Base-by-base conservation (phyloP, 2,888 invertebrate species). In the Troides aeacus region DNA sequence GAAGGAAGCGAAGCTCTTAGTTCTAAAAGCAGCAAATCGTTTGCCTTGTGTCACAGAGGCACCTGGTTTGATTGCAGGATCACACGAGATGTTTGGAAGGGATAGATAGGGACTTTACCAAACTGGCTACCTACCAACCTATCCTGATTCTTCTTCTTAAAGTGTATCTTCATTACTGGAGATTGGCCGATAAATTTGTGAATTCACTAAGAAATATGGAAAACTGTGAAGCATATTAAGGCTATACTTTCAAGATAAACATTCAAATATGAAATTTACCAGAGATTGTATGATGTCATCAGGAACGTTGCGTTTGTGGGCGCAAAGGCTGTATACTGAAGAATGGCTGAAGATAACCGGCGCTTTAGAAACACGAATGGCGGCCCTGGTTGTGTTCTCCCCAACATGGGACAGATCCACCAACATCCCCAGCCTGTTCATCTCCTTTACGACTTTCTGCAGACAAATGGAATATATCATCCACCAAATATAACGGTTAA, bases 361-460 rank as follows among this genome's bases (percentile, higher is more conserved):
- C 0, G 96, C 96, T 74, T 92, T 92, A 0, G 95, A 94, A 50
- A 94, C 86, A 63, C 92, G 93, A 73, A 96, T 90, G 23, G 95
- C 95, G 57, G 95, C 95, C 10, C 94, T 83, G 91, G 96, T 96
- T 3, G 95, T 95, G 75, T 94, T 93, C 69, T 94, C 94, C 0
- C 95, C 94, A 17, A 96, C 96, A 84, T 96, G 95, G 0, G 95
- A 95, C 75, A 96, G 84, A 79, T 96, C 96, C 65, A 96, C 94
- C 78, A 96, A 86, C 96, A 96, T 96, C 0, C 96, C 96, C 23
- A 96, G 90, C 0, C 96, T 94, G 86, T 96, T 96, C 96, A 96
- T 96, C 87, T 96, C 96, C 71, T 93, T 93, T 2, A 96, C 94
- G 71, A 96, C 94, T 88, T 94, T 94, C 95, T 95, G 91, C 75